These are phyloP conservation scores for Hydrocynus forskahlii DNA, from an alignment of 2,797 vertebrate genomes.

Conservation along the genomic window DNA sequence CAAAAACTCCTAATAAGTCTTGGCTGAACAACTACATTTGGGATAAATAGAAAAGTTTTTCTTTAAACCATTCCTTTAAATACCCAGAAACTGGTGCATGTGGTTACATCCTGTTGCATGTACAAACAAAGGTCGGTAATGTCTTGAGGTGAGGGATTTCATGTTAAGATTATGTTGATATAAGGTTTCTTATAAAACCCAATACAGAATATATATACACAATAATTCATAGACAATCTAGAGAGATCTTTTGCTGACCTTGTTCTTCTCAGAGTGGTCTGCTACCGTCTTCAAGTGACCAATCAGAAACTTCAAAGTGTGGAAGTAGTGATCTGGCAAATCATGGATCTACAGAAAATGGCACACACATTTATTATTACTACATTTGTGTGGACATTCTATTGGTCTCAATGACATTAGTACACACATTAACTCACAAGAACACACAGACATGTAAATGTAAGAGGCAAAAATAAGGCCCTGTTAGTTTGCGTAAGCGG, in stretches of 20 bases:
- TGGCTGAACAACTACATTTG: too few relatives aligned
- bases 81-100: too few relatives aligned
- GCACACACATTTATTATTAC: background rate
- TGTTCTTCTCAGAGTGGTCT: constrained; percentile 94
- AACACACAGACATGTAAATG: background rate
- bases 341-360: constrained; percentile 84
- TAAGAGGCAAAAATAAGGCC: background rate
- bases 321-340: constrained; percentile 92
- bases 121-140: too few relatives aligned
- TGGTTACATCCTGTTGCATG: too few relatives aligned
- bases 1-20: too few relatives aligned
- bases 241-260: constrained; percentile 74
- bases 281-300: constrained; percentile 94
- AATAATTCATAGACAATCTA: background rate
- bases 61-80: too few relatives aligned
- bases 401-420: too few relatives aligned
- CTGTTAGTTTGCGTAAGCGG: too few relatives aligned
- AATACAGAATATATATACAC: background rate
- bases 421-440: too few relatives aligned
- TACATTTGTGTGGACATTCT: too few relatives aligned
- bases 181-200: background rate
- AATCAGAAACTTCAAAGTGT: constrained; percentile 94
- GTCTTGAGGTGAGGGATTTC: too few relatives aligned
- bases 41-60: too few relatives aligned
- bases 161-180: background rate